A percentile compares a stretch with the other conserved stretches of the same genome.
Conservation (phyloP, 2,797 vertebrate genomes). For the Triplophysa yarkandensis region DNA sequence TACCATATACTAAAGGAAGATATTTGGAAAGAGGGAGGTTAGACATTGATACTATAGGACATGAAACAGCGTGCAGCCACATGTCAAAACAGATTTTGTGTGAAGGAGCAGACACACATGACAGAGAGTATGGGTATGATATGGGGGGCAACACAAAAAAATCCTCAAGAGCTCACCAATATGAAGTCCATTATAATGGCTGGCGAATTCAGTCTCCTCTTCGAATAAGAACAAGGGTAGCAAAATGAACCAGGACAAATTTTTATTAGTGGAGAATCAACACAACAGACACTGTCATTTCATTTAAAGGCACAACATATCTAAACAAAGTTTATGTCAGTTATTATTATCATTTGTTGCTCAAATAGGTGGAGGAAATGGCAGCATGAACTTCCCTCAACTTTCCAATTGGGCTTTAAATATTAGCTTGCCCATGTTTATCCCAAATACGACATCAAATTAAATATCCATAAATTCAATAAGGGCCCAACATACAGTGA, state of each 20-base stretch:
- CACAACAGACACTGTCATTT: not conserved
- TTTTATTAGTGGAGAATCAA: constrained; percentile 75
- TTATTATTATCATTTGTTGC: constrained; percentile 18
- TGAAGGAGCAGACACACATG: not conserved
- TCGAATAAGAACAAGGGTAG: constrained; percentile 73
- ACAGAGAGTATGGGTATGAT: not conserved
- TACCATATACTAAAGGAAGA: constrained; percentile 11
- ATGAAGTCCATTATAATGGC: constrained; percentile 85
- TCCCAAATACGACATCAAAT: constrained; percentile 44
- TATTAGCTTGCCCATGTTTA: constrained; percentile 40
- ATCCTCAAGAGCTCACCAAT: constrained; percentile 84
- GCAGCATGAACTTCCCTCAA: not conserved
- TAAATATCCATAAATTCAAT: constrained; percentile 36
- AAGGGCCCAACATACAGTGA: too few species aligned
- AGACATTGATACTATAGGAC: constrained; percentile 25
- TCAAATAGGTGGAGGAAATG: constrained; percentile 21
- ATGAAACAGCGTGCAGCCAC: constrained; percentile 28
- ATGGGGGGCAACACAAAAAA: constrained; percentile 21
- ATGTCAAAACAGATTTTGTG: constrained; percentile 19
- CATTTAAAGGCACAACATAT: not conserved
- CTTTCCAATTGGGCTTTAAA: constrained; percentile 20
- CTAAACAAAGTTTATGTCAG: not conserved
- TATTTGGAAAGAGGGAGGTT: constrained; percentile 20
- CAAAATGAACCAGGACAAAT: constrained; percentile 51
- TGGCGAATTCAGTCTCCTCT: constrained; percentile 86